These are phyloP conservation scores for Dicerorhinus sumatrensis DNA, from an alignment of 2,113 vertebrate genomes.

Conservation along the genomic window DNA sequence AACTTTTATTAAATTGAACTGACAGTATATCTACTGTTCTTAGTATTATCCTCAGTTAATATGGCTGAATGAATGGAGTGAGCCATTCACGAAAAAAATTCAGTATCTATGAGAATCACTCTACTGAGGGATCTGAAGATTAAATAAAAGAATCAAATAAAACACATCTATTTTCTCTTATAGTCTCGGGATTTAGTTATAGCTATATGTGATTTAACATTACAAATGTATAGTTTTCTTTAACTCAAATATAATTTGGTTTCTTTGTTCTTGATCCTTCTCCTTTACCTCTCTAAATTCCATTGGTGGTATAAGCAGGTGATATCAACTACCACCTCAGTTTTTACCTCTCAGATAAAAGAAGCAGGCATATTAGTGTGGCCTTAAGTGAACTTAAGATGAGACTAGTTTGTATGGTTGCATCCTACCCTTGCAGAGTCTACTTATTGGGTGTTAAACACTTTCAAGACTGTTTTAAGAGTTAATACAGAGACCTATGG, in stretches of 20 bases:
- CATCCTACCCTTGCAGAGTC: not conserved
- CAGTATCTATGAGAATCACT: not conserved
- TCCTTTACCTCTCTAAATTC: not conserved
- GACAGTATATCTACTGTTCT: not conserved
- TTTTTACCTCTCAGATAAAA: not conserved
- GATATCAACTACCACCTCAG: not conserved
- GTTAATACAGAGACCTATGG: not conserved
- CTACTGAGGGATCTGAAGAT: not conserved
- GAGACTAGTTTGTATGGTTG: not conserved
- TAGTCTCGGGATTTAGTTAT: not conserved
- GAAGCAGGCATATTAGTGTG: not conserved
- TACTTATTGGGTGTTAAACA: not conserved
- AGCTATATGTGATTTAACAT: not conserved
- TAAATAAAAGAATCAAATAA: slow-evolving; percentile 14
- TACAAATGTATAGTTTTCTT: not conserved
- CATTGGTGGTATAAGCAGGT: not conserved
- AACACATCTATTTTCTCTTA: not conserved
- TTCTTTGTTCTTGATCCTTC: not conserved
- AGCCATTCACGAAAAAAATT: slow-evolving; percentile 13
- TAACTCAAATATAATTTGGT: not conserved
- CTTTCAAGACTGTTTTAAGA: not conserved
- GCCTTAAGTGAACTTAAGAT: not conserved
- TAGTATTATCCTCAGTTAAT: not conserved
- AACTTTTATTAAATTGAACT: not conserved
- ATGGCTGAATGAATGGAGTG: not conserved